Percentiles rank a stretch among this genome's conserved stretches.
Evolutionary conservation across 2,797 vertebrate species (phyloP).

Genomic region (Buceros bicornis): DNA sequence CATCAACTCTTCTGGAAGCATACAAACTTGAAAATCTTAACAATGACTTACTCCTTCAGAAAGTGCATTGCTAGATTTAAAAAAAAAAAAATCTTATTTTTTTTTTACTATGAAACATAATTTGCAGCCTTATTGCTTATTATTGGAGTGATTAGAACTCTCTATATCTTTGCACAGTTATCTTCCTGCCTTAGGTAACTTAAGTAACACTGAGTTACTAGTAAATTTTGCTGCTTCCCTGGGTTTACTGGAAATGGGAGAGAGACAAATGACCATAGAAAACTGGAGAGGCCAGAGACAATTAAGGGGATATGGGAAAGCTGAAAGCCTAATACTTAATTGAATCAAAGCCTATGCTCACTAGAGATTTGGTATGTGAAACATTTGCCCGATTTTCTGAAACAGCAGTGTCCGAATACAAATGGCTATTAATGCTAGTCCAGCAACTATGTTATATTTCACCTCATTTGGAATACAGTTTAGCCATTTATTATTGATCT

Average conservation of each 20-base stretch:
- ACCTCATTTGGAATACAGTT: background rate
- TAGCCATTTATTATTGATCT: background rate
- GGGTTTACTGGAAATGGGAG: background rate
- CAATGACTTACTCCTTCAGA: background rate
- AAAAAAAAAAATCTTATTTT: no score
- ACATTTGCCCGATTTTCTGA: background rate
- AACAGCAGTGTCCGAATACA: background rate
- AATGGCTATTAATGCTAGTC: background rate
- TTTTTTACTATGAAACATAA: background rate
- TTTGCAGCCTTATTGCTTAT: background rate
- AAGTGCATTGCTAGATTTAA: background rate
- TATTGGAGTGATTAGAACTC: background rate
- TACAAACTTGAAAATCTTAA: background rate
- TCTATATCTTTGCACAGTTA: background rate
- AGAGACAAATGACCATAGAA: background rate
- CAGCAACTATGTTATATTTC: background rate
- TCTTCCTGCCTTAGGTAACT: background rate
- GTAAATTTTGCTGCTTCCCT: background rate
- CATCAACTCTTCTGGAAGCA: background rate
- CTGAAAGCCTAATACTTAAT: background rate
- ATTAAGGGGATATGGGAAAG: background rate
- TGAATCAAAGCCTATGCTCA: background rate
- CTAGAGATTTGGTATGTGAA: background rate
- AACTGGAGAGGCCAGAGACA: background rate
- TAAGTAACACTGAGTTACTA: background rate